phyloP scores from a whole-genome alignment of 2,888 invertebrate genomes.

The Pseudococcus jackbeardsleyi region DNA sequence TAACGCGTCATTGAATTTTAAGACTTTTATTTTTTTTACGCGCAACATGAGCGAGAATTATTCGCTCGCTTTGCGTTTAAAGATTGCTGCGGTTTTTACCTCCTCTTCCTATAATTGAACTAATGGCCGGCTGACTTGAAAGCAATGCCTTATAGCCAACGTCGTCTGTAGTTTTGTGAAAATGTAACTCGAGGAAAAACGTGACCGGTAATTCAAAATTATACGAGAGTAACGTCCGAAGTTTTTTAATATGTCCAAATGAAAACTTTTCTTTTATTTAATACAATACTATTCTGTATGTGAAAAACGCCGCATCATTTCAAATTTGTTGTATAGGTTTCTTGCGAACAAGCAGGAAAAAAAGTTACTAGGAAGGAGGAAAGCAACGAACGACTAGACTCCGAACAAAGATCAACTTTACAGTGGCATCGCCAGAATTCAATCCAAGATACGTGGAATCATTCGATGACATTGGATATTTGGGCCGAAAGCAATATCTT shows the following conservation, averaged over 20 bases:
- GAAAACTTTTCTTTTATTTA: constrained; percentile 44
- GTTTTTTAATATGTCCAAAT: constrained; percentile 44
- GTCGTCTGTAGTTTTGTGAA: constrained; percentile 11
- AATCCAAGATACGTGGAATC: neutral
- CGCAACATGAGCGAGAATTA: neutral
- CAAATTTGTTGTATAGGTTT: constrained; percentile 42
- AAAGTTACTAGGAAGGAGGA: neutral
- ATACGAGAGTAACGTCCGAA: constrained; percentile 43
- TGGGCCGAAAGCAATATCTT: neutral
- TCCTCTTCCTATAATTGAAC: neutral
- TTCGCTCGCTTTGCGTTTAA: neutral
- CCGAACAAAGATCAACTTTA: neutral
- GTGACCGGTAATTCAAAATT: constrained; percentile 42
- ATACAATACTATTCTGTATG: constrained; percentile 39
- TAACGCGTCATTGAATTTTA: constrained; percentile 29
- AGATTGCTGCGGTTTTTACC: neutral
- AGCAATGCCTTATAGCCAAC: neutral
- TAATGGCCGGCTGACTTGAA: constrained; percentile 28
- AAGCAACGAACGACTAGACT: neutral
- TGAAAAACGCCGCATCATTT: constrained; percentile 41
- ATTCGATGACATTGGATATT: neutral
- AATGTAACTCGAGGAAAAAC: neutral
- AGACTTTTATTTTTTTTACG: constrained; percentile 15
- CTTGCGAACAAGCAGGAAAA: neutral
- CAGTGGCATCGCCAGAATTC: neutral